Conservation (phyloP, 2,888 invertebrate genomes). For the Gymnosoma rotundatum region DNA sequence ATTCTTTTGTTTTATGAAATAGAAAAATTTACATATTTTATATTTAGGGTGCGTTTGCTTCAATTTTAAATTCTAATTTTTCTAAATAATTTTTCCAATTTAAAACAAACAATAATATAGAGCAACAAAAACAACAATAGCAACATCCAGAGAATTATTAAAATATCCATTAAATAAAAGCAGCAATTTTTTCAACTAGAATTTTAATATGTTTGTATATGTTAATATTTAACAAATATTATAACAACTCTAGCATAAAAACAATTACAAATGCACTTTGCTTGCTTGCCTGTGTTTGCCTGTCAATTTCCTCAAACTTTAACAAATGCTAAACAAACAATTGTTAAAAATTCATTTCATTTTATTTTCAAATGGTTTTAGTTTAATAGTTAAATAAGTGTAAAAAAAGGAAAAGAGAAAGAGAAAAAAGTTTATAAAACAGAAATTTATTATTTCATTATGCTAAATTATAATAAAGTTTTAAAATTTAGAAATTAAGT, state of each 20-base stretch:
- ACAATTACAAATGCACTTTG: slow-evolving; percentile 48
- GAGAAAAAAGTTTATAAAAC: slow-evolving; percentile 21
- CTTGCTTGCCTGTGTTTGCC: background rate
- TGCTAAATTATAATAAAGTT: slow-evolving; percentile 56
- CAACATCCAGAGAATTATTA: background rate
- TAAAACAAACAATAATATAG: no score
- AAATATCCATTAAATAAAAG: slow-evolving; percentile 23
- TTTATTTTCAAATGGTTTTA: slow-evolving; percentile 43
- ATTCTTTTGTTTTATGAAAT: background rate
- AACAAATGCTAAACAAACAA: slow-evolving; percentile 30
- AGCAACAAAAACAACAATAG: no score
- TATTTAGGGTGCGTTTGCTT: slow-evolving; percentile 52
- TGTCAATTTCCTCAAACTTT: background rate
- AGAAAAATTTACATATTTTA: slow-evolving; percentile 63
- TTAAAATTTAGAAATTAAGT: slow-evolving; percentile 33
- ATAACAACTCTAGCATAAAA: slow-evolving; percentile 54
- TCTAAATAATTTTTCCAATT: background rate
- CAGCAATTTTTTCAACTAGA: slow-evolving; percentile 18
- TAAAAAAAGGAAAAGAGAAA: slow-evolving; percentile 1
- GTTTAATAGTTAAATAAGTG: slow-evolving; percentile 58
- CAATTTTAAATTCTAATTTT: slow-evolving; percentile 33
- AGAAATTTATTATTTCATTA: slow-evolving; percentile 40
- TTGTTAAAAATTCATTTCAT: slow-evolving; percentile 32
- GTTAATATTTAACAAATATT: slow-evolving; percentile 67
- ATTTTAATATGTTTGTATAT: slow-evolving; percentile 66